Conservation (phyloP, 2,888 invertebrate genomes). For the Tipula confusa region DNA sequence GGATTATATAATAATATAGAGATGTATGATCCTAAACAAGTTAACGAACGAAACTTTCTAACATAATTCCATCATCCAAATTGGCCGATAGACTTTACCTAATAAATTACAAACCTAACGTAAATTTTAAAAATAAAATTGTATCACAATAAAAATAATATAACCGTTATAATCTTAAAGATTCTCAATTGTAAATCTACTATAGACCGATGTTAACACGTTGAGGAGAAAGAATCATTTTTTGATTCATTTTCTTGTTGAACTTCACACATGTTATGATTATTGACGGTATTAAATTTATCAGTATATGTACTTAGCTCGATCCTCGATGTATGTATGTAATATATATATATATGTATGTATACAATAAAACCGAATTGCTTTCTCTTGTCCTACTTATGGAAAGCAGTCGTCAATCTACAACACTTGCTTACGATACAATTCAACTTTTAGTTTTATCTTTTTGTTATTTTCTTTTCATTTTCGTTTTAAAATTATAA, state of each 20-base stretch:
- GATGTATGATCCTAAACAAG: background rate
- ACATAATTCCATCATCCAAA: background rate
- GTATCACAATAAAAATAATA: background rate
- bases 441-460: background rate
- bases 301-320: background rate
- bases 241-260: background rate
- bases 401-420: background rate
- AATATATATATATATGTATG: too few species aligned
- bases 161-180: background rate
- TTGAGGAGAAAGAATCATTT: background rate
- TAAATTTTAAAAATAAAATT: too few species aligned
- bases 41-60: too few species aligned
- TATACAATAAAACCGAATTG: background rate
- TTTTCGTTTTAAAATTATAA: background rate
- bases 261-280: background rate
- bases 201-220: background rate
- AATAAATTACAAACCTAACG: too few species aligned
- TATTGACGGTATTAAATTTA: background rate
- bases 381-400: slow-evolving; percentile 3
- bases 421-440: background rate
- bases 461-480: background rate
- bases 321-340: too few species aligned
- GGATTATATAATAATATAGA: background rate
- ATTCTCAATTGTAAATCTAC: background rate
- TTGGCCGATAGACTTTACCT: too few species aligned